These are phyloP conservation scores for Drepana arcuata DNA, from an alignment of 1,140 invertebrate genomes.

Conservation along the genomic window DNA sequence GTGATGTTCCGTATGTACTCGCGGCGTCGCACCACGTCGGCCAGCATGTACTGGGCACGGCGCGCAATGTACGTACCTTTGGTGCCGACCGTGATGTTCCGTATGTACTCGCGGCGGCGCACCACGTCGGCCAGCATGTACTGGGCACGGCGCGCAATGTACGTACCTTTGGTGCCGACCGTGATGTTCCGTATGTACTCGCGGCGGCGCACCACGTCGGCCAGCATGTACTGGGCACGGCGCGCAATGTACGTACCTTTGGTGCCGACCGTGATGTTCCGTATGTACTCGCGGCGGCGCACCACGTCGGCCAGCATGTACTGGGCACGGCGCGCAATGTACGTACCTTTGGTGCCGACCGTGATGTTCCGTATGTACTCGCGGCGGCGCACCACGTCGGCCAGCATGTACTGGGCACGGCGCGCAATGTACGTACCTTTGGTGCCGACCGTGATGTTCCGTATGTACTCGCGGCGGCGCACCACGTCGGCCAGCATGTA, in stretches of 20 bases:
- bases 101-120: conserved; percentile 92
- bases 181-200: conserved; percentile 92
- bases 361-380: conserved; percentile 92
- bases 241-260: too few relatives aligned
- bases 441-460: conserved; percentile 77
- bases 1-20: conserved; percentile 92
- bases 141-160: too few relatives aligned
- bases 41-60: conserved; percentile 85
- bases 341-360: conserved; percentile 61
- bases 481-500: conserved; percentile 91
- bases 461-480: conserved; percentile 92
- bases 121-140: conserved; percentile 91
- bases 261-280: conserved; percentile 77
- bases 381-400: conserved; percentile 90
- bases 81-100: conserved; percentile 77
- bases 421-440: too few relatives aligned
- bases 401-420: conserved; percentile 85
- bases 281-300: conserved; percentile 92
- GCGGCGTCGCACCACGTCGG: conserved; percentile 90
- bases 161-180: conserved; percentile 61
- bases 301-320: conserved; percentile 91
- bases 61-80: too few relatives aligned
- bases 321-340: too few relatives aligned
- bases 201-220: conserved; percentile 90
- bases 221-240: conserved; percentile 85